Evolutionary conservation across 2,113 vertebrate species (phyloP).

Genomic region (Rhinogobius similis): DNA sequence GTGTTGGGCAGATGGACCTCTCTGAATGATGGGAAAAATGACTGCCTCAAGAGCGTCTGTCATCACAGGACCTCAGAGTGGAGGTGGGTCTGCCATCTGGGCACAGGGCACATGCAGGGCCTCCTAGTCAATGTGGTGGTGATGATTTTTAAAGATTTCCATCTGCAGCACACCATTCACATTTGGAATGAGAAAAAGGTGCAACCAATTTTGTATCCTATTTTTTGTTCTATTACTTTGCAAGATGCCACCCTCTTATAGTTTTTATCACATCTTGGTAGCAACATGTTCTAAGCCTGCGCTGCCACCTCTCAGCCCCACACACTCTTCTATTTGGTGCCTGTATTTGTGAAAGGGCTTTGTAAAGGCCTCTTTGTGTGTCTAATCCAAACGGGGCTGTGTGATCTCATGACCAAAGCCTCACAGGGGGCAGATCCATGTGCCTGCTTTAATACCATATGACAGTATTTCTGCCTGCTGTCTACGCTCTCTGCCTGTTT

Average conservation of each 20-base stretch:
- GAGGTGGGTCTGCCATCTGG: slow-evolving; percentile 25
- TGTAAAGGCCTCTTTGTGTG: slow-evolving; percentile 14
- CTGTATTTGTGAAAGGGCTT: slow-evolving; percentile 15
- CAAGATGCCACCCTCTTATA: slow-evolving; percentile 6
- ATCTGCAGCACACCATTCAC: no score
- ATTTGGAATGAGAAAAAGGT: neutral
- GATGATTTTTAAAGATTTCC: no score
- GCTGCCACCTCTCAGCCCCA: neutral
- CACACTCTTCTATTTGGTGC: slow-evolving; percentile 1
- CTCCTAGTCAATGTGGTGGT: no score
- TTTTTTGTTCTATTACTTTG: neutral
- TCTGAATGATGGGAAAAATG: slow-evolving; percentile 30
- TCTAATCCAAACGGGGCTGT: slow-evolving; percentile 17
- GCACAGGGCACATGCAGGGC: slow-evolving; percentile 7
- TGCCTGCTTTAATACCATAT: slow-evolving; percentile 28
- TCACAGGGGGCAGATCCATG: neutral
- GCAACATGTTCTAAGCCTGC: slow-evolving; percentile 15
- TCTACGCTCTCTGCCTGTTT: slow-evolving; percentile 40
- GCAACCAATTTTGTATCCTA: neutral
- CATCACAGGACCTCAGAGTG: slow-evolving; percentile 26
- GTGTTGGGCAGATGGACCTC: slow-evolving; percentile 7
- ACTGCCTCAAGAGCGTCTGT: slow-evolving; percentile 30
- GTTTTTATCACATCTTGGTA: neutral
- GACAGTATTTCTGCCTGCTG: slow-evolving; percentile 21
- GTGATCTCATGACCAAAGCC: slow-evolving; percentile 13